These are phyloP conservation scores for Notarius lentiginosus DNA, from an alignment of 2,113 vertebrate genomes.

Conservation along the genomic window DNA sequence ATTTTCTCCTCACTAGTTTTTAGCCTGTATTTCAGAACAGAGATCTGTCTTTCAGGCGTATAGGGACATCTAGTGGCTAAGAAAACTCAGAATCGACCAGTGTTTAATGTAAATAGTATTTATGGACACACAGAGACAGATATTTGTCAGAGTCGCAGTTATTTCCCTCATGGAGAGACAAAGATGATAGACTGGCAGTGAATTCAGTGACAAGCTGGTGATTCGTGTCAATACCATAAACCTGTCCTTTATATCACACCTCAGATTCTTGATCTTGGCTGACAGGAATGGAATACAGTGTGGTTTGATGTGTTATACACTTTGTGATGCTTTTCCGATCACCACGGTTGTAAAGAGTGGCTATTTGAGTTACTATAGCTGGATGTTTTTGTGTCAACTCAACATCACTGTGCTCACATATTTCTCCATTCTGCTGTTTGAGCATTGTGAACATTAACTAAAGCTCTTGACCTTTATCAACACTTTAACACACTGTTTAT, in stretches of 20 bases:
- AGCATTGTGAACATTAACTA: neutral
- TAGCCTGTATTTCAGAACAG: neutral
- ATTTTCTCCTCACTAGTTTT: neutral
- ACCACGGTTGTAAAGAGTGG: too few species aligned
- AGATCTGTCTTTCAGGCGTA: constrained; percentile 1
- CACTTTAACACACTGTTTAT: neutral
- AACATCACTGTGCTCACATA: neutral
- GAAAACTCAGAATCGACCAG: neutral
- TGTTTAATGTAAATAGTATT: neutral
- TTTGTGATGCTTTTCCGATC: neutral
- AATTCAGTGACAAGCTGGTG: neutral
- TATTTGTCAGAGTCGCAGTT: neutral
- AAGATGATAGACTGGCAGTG: neutral
- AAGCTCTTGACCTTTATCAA: neutral
- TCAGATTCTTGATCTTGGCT: neutral
- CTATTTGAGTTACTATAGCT: neutral
- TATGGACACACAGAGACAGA: neutral
- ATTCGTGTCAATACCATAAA: neutral
- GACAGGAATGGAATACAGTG: neutral
- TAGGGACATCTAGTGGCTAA: constrained; percentile 73
- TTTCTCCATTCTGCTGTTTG: neutral
- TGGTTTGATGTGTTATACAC: neutral
- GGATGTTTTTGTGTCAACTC: neutral
- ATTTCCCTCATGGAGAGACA: neutral
- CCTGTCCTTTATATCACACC: too few species aligned